phyloP scores from a whole-genome alignment of 2,113 vertebrate genomes.

The Muntiacus reevesi region DNA sequence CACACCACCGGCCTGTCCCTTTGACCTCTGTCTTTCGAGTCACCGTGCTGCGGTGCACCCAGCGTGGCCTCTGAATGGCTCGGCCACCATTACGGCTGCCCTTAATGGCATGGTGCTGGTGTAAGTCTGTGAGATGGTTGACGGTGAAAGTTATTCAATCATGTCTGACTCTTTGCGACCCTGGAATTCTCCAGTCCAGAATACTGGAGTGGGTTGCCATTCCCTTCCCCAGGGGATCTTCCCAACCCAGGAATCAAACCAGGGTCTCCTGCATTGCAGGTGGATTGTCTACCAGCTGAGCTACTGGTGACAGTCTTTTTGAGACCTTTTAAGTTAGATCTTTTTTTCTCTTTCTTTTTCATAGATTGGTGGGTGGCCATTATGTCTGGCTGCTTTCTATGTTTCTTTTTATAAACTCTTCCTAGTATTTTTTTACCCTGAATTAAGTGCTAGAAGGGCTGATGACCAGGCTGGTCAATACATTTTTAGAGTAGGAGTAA shows the following conservation, averaged over 20 bases:
- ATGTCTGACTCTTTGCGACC: not conserved
- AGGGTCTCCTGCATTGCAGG: fast-evolving
- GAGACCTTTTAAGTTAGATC: not conserved
- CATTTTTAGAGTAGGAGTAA: not conserved
- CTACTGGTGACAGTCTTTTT: not conserved
- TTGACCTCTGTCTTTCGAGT: not conserved
- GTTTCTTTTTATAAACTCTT: not conserved
- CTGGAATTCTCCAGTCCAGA: not conserved
- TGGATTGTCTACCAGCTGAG: not conserved
- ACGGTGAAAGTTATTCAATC: not conserved
- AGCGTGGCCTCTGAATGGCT: not conserved
- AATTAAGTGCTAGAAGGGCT: not conserved
- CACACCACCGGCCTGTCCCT: not conserved
- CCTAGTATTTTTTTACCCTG: not conserved
- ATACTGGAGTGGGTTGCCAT: not conserved
- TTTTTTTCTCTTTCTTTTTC: not conserved
- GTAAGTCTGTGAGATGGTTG: fast-evolving
- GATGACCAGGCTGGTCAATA: not conserved
- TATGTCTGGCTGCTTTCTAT: not conserved
- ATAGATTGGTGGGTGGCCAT: not conserved
- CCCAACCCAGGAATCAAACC: not conserved
- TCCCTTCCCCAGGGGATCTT: not conserved
- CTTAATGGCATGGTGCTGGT: not conserved
- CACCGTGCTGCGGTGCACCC: fast-evolving
- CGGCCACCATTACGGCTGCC: fast-evolving